Conservation (phyloP, 1,140 invertebrate species). For the Ruditapes philippinarum region DNA sequence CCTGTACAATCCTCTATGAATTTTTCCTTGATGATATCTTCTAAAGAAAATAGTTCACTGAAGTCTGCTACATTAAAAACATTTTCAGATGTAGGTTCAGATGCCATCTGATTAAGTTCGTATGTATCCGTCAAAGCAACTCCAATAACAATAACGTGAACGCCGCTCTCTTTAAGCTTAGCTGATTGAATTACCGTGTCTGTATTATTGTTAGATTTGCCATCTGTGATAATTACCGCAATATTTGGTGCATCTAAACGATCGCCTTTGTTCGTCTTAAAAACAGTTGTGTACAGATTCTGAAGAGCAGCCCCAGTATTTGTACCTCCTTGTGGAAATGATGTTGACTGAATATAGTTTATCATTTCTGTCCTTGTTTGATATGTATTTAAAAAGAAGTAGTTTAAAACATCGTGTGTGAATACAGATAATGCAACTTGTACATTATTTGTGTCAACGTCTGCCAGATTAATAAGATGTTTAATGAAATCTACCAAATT, state of each 20-base stretch:
- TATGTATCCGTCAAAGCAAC: constrained; percentile 59
- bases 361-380: neutral
- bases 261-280: neutral
- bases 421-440: neutral
- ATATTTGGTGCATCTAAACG: neutral
- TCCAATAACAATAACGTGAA: constrained; percentile 73
- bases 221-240: constrained; percentile 34
- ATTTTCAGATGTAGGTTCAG: constrained; percentile 68
- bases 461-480: neutral
- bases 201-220: constrained; percentile 69
- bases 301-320: neutral
- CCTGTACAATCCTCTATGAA: constrained; percentile 3
- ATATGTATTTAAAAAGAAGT: neutral
- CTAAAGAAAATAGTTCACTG: constrained; percentile 68
- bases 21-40: constrained; percentile 69
- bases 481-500: neutral
- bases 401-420: neutral
- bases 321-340: neutral
- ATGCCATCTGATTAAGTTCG: constrained; percentile 74
- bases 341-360: neutral
- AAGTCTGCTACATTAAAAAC: constrained; percentile 75
- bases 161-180: constrained; percentile 28
- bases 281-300: neutral
- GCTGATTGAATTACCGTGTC: constrained; percentile 67
- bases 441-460: neutral